Base-by-base conservation (phyloP, 2,113 vertebrate genomes). In the Apaloderma vittatum region DNA sequence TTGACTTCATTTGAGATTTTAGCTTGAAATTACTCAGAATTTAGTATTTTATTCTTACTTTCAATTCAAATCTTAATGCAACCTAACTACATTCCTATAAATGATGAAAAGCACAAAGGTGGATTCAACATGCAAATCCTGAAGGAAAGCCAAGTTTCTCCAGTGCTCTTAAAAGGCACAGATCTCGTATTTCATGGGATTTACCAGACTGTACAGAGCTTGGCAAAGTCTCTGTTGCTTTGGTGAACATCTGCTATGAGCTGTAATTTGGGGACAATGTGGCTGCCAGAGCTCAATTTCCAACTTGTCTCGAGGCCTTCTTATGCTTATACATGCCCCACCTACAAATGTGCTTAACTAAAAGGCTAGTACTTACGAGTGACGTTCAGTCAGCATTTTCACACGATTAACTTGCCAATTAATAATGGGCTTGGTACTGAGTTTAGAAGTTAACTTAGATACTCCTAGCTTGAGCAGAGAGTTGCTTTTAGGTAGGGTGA, bases 321-420 rank as follows among this genome's bases (percentile, higher is more conserved):
- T 82, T 54, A 62, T 86, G 68, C 66, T 90, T 86, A 49, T 23
- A 58, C 49, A 94, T 51, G 94, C 84, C 94, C 82, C 84, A 96
- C 90, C 93, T 82, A 89, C 43, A 86, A 86, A 75, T 96, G 87
- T 97, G 57, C 95, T 90, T 90, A 71, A 89, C 40, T 91, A 74
- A 95, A 96, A 91, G 73, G 63, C 86, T 91, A 77, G 81, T 80
- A 49, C 85, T 93, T 94, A 83, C 2, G 45, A 90, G 95, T 55
- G 83, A 92, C 70, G 22, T 80, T 94, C 93, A 90, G 92, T 98
- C 97, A 98, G 98, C 97, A 94, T 96, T 98, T 98, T 98, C 97
- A 94, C 93, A 94, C 68, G 90, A 96, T 95, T 94, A 95, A 72
- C 88, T 96, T 97, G 94, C 87, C 94, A 96, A 94, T 96, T 95